Evolutionary conservation across 2,888 invertebrate genomes (phyloP).

Genomic region (Epistrophe eligans): DNA sequence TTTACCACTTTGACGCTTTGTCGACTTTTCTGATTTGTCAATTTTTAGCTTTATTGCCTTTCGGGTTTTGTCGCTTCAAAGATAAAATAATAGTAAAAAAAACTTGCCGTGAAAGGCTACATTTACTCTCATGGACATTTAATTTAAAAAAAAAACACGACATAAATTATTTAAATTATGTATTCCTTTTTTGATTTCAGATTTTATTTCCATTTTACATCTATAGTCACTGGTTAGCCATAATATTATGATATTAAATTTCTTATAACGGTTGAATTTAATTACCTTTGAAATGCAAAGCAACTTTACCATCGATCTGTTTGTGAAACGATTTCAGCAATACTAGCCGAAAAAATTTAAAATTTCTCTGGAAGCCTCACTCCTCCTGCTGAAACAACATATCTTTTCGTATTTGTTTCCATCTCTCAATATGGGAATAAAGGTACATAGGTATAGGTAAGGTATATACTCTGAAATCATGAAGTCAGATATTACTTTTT

Average conservation of each 20-base stretch:
- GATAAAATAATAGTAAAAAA: too few relatives aligned
- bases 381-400: not conserved
- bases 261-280: not conserved
- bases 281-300: slow-evolving; percentile 57
- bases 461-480: slow-evolving; percentile 32
- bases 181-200: not conserved
- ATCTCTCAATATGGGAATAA: not conserved
- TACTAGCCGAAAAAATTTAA: slow-evolving; percentile 27
- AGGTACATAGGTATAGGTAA: too few relatives aligned
- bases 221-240: not conserved
- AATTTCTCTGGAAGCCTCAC: not conserved
- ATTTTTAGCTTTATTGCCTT: too few relatives aligned
- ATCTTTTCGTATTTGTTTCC: not conserved
- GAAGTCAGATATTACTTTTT: slow-evolving; percentile 27
- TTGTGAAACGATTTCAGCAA: slow-evolving; percentile 43
- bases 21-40: too few relatives aligned
- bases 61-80: too few relatives aligned
- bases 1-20: too few relatives aligned
- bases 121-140: too few relatives aligned
- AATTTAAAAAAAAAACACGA: too few relatives aligned
- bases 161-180: too few relatives aligned
- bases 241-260: not conserved
- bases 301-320: slow-evolving; percentile 35
- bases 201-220: not conserved
- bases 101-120: too few relatives aligned